These are phyloP conservation scores for Graphium colonna DNA, from an alignment of 2,888 invertebrate genomes.

Conservation along the genomic window DNA sequence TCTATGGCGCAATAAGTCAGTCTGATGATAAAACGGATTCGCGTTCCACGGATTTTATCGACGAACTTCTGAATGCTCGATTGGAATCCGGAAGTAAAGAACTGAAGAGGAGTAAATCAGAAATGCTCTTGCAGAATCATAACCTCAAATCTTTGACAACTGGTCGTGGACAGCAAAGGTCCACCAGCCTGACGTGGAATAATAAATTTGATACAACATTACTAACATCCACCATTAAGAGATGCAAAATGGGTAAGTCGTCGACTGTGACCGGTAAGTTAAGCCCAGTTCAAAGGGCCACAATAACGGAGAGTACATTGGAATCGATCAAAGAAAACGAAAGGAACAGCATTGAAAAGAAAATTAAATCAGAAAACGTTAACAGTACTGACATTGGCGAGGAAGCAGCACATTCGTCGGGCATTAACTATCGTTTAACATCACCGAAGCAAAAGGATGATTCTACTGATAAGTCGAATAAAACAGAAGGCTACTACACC, in stretches of 20 bases:
- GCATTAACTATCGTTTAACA: conserved; percentile 61
- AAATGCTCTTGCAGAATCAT: conserved; percentile 77
- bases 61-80: conserved; percentile 76
- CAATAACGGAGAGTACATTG: conserved; percentile 49
- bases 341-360: conserved; percentile 48
- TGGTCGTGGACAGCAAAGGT: conserved; percentile 82
- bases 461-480: conserved; percentile 54
- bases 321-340: conserved; percentile 62
- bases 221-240: conserved; percentile 82
- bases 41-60: conserved; percentile 77
- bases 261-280: conserved; percentile 67
- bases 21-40: conserved; percentile 72
- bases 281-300: conserved; percentile 60
- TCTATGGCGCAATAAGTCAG: conserved; percentile 70
- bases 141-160: conserved; percentile 71
- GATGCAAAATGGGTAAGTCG: conserved; percentile 82
- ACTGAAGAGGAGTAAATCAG: conserved; percentile 83
- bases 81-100: conserved; percentile 76
- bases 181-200: conserved; percentile 84
- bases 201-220: conserved; percentile 84
- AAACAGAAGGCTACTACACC: conserved; percentile 66
- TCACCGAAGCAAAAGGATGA: conserved; percentile 68
- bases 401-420: conserved; percentile 67
- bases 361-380: conserved; percentile 52
- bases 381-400: conserved; percentile 52